These are phyloP conservation scores for Avahi laniger DNA, from an alignment of 2,797 vertebrate genomes.

Conservation along the genomic window DNA sequence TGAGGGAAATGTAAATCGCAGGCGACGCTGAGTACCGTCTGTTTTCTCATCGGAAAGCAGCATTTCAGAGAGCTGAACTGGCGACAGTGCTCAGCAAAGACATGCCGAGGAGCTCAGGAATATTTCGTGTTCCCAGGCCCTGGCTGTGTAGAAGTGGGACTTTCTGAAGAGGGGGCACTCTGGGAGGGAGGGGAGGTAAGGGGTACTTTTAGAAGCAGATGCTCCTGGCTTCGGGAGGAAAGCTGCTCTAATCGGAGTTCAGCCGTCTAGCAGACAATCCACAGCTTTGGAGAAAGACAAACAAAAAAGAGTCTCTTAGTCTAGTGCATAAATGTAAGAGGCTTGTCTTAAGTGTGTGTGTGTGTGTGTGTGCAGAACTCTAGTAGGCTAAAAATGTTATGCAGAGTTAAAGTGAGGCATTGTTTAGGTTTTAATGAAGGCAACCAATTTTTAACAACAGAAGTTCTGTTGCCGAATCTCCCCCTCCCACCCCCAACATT, in stretches of 20 bases:
- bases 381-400: constrained; percentile 80
- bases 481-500: constrained; percentile 71
- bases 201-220: constrained; percentile 83
- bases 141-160: constrained; percentile 71
- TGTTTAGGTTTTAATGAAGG: constrained; percentile 85
- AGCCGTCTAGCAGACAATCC: constrained; percentile 82
- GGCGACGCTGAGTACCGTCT: constrained; percentile 58
- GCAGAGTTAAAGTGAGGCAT: constrained; percentile 83
- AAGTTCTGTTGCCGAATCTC: constrained; percentile 83
- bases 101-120: constrained; percentile 63
- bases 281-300: constrained; percentile 66
- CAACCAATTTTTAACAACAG: constrained; percentile 84
- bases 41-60: constrained; percentile 78
- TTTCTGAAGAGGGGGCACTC: constrained; percentile 79
- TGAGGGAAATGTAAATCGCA: constrained; percentile 78
- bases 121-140: constrained; percentile 84
- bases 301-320: constrained; percentile 79
- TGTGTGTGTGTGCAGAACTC: constrained; percentile 62
- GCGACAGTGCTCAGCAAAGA: constrained; percentile 66
- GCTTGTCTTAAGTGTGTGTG: constrained; percentile 80
- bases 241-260: constrained; percentile 81
- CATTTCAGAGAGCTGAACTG: constrained; percentile 75
- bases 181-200: constrained; percentile 25
- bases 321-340: constrained; percentile 79
- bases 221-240: constrained; percentile 82